These are phyloP conservation scores for Drosophila subsilvestris DNA, from an alignment of 2,888 invertebrate species.

Conservation along the genomic window DNA sequence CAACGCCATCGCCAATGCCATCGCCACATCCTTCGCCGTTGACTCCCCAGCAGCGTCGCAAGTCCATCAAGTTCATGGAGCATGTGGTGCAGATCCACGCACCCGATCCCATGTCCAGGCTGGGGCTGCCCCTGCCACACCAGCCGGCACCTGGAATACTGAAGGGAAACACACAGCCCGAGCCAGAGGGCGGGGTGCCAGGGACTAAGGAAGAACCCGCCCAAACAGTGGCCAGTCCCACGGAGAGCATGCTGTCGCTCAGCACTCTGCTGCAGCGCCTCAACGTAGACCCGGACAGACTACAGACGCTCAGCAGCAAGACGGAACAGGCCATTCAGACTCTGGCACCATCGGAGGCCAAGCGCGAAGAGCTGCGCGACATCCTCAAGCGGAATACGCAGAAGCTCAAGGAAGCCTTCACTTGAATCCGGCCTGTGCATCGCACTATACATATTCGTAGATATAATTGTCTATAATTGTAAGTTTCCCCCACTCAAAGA, in stretches of 20 bases:
- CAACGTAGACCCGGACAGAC: conserved; percentile 47
- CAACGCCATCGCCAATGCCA: conserved; percentile 65
- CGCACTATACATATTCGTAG: too few relatives aligned
- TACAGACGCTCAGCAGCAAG: conserved; percentile 52
- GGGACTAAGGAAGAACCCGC: not conserved
- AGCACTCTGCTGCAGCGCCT: conserved; percentile 50
- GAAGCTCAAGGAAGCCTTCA: conserved; percentile 68
- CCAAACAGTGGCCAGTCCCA: not conserved
- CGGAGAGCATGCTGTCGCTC: conserved; percentile 16
- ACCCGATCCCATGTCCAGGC: conserved; percentile 14
- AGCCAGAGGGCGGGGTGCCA: not conserved
- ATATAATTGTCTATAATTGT: not conserved
- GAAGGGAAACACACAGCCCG: not conserved
- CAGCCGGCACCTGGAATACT: not conserved
- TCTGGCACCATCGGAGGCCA: conserved; percentile 60
- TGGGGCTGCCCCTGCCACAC: not conserved
- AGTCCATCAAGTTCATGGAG: conserved; percentile 73
- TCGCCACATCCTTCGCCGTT: not conserved
- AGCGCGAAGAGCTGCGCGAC: conserved; percentile 65
- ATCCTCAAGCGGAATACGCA: conserved; percentile 69
- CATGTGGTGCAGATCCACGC: conserved; percentile 65
- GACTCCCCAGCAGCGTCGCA: conserved; percentile 29
- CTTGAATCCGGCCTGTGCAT: conserved; percentile 24
- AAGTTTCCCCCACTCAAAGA: not conserved
- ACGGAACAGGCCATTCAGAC: conserved; percentile 71